Evolutionary conservation across 2,888 invertebrate genomes (phyloP).

Genomic region (Macrosoma leucophasiata): DNA sequence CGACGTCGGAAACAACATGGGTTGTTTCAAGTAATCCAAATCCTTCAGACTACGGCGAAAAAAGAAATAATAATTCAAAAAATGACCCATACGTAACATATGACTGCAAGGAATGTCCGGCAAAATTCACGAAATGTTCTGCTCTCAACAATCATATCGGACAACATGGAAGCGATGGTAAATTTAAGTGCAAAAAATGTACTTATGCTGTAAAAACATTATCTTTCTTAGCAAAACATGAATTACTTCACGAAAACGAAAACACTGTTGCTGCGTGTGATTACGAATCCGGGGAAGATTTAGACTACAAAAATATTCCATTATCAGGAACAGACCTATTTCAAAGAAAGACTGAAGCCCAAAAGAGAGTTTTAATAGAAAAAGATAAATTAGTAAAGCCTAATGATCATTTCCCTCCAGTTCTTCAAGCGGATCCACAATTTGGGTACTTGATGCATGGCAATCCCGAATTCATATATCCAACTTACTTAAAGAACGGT

Average conservation of each 20-base stretch:
- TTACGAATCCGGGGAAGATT: conserved; percentile 68
- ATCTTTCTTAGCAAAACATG: conserved; percentile 81
- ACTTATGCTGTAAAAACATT: conserved; percentile 81
- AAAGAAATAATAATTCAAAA: conserved; percentile 43
- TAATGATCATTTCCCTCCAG: conserved; percentile 70
- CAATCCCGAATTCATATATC: conserved; percentile 85
- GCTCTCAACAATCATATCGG: conserved; percentile 82
- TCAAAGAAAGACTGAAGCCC: conserved; percentile 78
- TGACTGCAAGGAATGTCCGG: conserved; percentile 80
- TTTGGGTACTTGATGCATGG: conserved; percentile 82
- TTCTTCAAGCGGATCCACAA: conserved; percentile 78
- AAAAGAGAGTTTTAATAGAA: conserved; percentile 64
- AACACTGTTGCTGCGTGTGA: conserved; percentile 48
- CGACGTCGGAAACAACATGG: conserved; percentile 59
- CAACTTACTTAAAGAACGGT: conserved; percentile 83
- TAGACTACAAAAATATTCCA: conserved; percentile 73
- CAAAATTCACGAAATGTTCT: conserved; percentile 82
- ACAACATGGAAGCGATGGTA: conserved; percentile 78
- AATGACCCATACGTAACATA: conserved; percentile 59
- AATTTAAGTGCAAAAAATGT: conserved; percentile 82
- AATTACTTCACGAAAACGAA: conserved; percentile 68
- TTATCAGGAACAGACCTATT: conserved; percentile 80
- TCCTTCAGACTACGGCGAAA: conserved; percentile 37
- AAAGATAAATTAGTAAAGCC: conserved; percentile 69
- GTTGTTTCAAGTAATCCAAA: conserved; percentile 48